Evolutionary conservation across 2,888 invertebrate species (phyloP), one percentile per base, ranked within the genome.

Genomic region (Agrochola macilenta): DNA sequence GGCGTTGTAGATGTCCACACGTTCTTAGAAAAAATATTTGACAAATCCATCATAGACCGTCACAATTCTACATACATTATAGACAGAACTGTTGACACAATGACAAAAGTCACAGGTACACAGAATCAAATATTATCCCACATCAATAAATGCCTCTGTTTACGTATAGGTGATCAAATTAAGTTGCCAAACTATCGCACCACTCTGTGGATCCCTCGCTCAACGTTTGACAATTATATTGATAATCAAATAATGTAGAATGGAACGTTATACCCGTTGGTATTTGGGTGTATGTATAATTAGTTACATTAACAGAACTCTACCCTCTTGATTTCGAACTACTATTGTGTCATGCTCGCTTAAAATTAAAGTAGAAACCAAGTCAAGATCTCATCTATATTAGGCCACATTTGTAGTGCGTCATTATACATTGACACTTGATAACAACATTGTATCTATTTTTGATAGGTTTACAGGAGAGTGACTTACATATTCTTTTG

Each of bases 111-210:
- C 30, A 65, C 46, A 69, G 17, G 52, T 60, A 52, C 9, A 12
- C 61, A 58, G 26, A 71, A 46, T 64, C 46, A 63, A 39, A 77
- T 77, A 17, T 52, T 68, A 35, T 68, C 39, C 35, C 35, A 60
- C 63, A n/a, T 78, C 72, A 35, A 66, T 57, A 83, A 65, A 35
- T 43, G 11, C 35, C 58, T 43, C 17, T 84, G 82, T 88, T 87
- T 86, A 81, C 84, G 64, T 78, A 69, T 69, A 83, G 79, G 65
- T 87, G 87, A 88, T 86, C 83, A 87, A 88, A 89, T 91, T 88
- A 85, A 81, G 79, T 85, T 83, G 66, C 63, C 76, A 82, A 81
- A 87, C 76, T 83, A 85, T 83, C 79, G 73, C 58, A 54, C 66
- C 43, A 68, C 78, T 57, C 49, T 12, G n/a, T 23, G 49, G 0